Evolutionary conservation across 2,888 invertebrate species (phyloP).

Genomic region (Stictocephala bisonia): DNA sequence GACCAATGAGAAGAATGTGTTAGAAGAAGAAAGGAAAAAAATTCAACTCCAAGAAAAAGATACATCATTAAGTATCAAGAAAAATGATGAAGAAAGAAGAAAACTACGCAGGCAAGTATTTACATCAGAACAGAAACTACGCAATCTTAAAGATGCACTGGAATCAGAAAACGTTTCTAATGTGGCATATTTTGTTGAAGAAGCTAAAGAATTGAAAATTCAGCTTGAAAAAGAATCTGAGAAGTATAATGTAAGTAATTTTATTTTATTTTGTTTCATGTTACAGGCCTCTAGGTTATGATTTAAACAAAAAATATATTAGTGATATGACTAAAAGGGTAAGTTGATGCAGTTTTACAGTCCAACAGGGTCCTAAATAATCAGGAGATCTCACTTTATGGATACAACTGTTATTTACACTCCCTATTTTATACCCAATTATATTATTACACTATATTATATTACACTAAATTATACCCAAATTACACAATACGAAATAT

Average conservation of each 20-base stretch:
- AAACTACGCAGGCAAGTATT: conserved; percentile 59
- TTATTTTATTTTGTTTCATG: not conserved
- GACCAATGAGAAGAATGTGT: not conserved
- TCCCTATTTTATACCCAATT: too few relatives aligned
- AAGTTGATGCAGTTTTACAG: too few relatives aligned
- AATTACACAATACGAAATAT: too few relatives aligned
- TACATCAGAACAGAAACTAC: conserved; percentile 57
- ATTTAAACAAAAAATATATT: too few relatives aligned
- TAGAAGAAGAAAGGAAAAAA: conserved; percentile 16
- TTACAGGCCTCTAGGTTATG: too few relatives aligned
- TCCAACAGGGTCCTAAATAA: too few relatives aligned
- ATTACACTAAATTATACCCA: too few relatives aligned
- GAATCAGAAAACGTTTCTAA: conserved; percentile 57
- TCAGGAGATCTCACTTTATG: too few relatives aligned
- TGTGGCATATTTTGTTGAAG: conserved; percentile 47
- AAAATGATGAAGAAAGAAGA: conserved; percentile 52
- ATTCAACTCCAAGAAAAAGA: not conserved
- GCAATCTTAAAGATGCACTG: conserved; percentile 61
- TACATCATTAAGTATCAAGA: not conserved
- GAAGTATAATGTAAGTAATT: not conserved
- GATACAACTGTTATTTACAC: too few relatives aligned
- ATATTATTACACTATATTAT: too few relatives aligned
- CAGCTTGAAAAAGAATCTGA: conserved; percentile 57
- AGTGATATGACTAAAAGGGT: too few relatives aligned
- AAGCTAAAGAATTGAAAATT: conserved; percentile 8